phyloP scores from a whole-genome alignment of 2,888 invertebrate genomes.

The Perizoma affinitatum region DNA sequence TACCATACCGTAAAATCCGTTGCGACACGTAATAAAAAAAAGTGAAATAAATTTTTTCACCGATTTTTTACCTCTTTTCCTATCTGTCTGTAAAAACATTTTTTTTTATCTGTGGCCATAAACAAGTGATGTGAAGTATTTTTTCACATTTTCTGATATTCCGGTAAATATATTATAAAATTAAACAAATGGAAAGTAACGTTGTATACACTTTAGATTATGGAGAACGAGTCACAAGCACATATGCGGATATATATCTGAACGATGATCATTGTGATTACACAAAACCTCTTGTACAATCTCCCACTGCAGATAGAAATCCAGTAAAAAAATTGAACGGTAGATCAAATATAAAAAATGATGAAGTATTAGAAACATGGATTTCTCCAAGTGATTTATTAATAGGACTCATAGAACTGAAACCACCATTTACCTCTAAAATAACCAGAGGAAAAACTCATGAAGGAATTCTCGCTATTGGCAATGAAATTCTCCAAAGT shows the following conservation, averaged over 20 bases:
- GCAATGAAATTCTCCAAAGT: slow-evolving; percentile 56
- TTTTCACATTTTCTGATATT: neutral
- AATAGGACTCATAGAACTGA: slow-evolving; percentile 63
- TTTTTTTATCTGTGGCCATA: no score
- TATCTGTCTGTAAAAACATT: no score
- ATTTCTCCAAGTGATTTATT: slow-evolving; percentile 73
- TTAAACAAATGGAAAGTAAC: slow-evolving; percentile 49
- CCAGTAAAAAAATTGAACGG: slow-evolving; percentile 6
- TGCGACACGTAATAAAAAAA: no score
- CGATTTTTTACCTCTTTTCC: no score
- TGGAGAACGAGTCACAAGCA: slow-evolving; percentile 61
- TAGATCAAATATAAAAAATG: slow-evolving; percentile 15
- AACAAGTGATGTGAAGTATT: no score
- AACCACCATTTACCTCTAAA: slow-evolving; percentile 76
- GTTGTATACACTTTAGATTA: slow-evolving; percentile 45
- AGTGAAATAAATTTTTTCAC: no score
- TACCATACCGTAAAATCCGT: no score
- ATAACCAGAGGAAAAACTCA: slow-evolving; percentile 71
- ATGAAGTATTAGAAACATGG: slow-evolving; percentile 49
- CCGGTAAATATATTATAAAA: no score
- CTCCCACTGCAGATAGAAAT: slow-evolving; percentile 17
- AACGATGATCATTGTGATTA: slow-evolving; percentile 53
- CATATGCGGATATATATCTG: slow-evolving; percentile 69
- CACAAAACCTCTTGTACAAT: slow-evolving; percentile 21
- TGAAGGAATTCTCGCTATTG: slow-evolving; percentile 70